Base-by-base conservation (phyloP, 2,888 invertebrate species). In the Phania funesta region DNA sequence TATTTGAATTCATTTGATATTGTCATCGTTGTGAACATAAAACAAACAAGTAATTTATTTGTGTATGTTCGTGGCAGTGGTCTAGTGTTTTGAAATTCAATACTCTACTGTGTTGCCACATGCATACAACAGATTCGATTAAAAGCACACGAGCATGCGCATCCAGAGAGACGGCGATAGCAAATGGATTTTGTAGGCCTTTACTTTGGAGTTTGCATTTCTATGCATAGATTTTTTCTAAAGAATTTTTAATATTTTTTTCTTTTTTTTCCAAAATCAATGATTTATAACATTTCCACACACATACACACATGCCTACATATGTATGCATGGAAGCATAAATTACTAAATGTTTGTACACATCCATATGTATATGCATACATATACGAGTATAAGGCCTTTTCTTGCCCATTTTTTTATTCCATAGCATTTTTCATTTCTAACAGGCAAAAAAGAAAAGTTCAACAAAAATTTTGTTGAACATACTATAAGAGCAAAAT, bases 281-380 rank as follows among this genome's bases (percentile, higher is more conserved):
- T 84, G 83, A 84, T 84, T 83, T 84, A 84, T 84, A 78, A 75
- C 52, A 83, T 82, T 83, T 82, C 58, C n/a, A n/a, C n/a, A n/a
- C n/a, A n/a, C n/a, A n/a, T n/a, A n/a, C n/a, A n/a, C n/a, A n/a
- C n/a, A n/a, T n/a, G n/a, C n/a, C n/a, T n/a, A n/a, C n/a, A n/a
- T n/a, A n/a, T n/a, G n/a, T 50, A 67, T 20, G 65, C 79, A 70
- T 80, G 82, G 54, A 68, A 56, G 80, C 76, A 84, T 83, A 84
- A 83, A 84, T 83, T 83, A 82, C 82, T 70, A 78, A 79, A 81
- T 67, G 62, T 81, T 77, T 70, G 64, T 60, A 44, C n/a, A n/a
- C n/a, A n/a, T n/a, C n/a, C n/a, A n/a, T n/a, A n/a, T n/a, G n/a
- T n/a, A n/a, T n/a, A n/a, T n/a, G n/a, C n/a, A n/a, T n/a, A n/a